Evolutionary conservation across 2,113 vertebrate genomes (phyloP).

Genomic region (Ceuthmochares aereus): DNA sequence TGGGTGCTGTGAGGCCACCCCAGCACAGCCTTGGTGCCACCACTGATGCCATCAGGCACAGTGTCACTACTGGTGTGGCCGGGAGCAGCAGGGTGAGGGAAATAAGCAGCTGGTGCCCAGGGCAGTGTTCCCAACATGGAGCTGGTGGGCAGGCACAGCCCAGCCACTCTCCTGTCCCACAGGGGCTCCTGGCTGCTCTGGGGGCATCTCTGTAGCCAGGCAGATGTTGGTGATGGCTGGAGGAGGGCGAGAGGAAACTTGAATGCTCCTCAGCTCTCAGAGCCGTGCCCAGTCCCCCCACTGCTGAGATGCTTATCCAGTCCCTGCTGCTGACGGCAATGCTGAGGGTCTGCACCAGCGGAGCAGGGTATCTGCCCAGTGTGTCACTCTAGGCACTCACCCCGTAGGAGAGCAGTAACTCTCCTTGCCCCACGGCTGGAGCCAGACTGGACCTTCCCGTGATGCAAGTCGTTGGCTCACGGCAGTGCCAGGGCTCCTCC

Average conservation of each 20-base stretch:
- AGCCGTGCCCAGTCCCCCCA: neutral
- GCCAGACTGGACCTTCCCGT: neutral
- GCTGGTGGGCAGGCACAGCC: accelerated
- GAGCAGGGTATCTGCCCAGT: neutral
- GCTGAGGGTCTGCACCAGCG: neutral
- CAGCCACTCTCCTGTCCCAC: accelerated
- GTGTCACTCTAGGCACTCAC: accelerated
- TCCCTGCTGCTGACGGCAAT: neutral
- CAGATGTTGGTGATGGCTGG: neutral
- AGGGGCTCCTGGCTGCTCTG: accelerated
- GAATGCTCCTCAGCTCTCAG: neutral
- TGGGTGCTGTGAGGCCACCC: neutral
- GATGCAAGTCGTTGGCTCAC: neutral
- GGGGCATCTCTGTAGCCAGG: neutral
- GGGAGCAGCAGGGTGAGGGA: neutral
- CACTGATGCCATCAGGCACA: accelerated
- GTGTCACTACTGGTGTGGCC: accelerated
- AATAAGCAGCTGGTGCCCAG: neutral
- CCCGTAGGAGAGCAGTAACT: neutral
- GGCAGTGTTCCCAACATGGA: neutral
- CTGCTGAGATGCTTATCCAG: neutral
- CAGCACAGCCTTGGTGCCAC: neutral
- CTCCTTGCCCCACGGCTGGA: neutral
- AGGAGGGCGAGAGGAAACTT: neutral
- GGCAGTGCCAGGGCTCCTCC: slow-evolving; percentile 33